Conservation (phyloP, 2,888 invertebrate species). For the Rhamnusium bicolor region DNA sequence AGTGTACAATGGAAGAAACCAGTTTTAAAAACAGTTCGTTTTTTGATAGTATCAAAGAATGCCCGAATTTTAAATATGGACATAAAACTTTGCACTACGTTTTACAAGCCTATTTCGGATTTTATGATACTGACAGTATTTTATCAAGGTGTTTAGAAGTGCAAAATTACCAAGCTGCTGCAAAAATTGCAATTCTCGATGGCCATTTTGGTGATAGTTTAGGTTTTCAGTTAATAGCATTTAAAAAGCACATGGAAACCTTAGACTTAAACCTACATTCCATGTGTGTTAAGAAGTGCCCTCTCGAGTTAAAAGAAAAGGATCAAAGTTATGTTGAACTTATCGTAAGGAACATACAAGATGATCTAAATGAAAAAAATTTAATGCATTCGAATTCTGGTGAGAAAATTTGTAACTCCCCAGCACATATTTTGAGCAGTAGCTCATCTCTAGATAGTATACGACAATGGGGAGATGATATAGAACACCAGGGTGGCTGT, state of each 20-base stretch:
- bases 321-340: slow-evolving; percentile 59
- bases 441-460: slow-evolving; percentile 70
- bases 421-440: slow-evolving; percentile 65
- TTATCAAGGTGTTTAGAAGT: slow-evolving; percentile 66
- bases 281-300: slow-evolving; percentile 57
- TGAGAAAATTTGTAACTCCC: slow-evolving; percentile 56
- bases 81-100: slow-evolving; percentile 68
- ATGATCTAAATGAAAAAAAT: slow-evolving; percentile 55
- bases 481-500: slow-evolving; percentile 69
- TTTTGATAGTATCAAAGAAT: slow-evolving; percentile 58
- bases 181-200: slow-evolving; percentile 68
- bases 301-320: slow-evolving; percentile 55
- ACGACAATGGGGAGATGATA: slow-evolving; percentile 69
- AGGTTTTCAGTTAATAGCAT: slow-evolving; percentile 67
- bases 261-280: slow-evolving; percentile 59
- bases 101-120: slow-evolving; percentile 67
- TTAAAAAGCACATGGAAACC: slow-evolving; percentile 66
- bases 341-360: slow-evolving; percentile 58
- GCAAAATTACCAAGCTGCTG: slow-evolving; percentile 68
- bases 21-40: slow-evolving; percentile 41
- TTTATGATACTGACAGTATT: slow-evolving; percentile 68
- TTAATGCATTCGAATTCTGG: slow-evolving; percentile 49
- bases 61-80: slow-evolving; percentile 57
- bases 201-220: slow-evolving; percentile 70
- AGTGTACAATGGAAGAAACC: slow-evolving; percentile 26